Base-by-base conservation (phyloP, 2,113 vertebrate genomes). In the Taurulus bubalis region DNA sequence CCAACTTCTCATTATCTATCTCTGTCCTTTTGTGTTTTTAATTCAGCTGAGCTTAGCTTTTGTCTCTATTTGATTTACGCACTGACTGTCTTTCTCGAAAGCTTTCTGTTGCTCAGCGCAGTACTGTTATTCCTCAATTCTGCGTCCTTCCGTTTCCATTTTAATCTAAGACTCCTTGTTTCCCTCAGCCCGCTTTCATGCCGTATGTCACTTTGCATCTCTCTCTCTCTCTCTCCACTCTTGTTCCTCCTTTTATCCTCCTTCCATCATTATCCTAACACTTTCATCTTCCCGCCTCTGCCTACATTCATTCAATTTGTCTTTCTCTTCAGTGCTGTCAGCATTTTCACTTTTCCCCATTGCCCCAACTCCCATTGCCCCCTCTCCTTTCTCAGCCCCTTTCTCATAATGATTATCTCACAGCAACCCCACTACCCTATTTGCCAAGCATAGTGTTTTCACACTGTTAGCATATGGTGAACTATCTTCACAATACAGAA, bases 381-480 rank as follows among this genome's bases (percentile, higher is more conserved):
- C 30, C 20, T 64, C 68, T 72, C n/a, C n/a, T 20, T 72, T 71
- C 63, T 60, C 58, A 26, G 49, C 22, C 9, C 15, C 49, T 26
- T 45, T 51, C 59, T 71, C 26, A 69, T 85, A 51, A 78, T 86
- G 63, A 83, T 84, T 82, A 75, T 66, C 77, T 72, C 69, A 64
- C 53, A 76, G 76, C 69, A 53, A 84, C 66, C 58, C 63, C 64
- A 63, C 68, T 26, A 34, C 64, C 20, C 12, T 75, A 80, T 80
- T 74, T 81, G 47, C 70, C 59, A 84, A 77, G 53, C 28, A 3
- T 20, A 3, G 47, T 73, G 73, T 82, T 85, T 87, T 82, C 38
- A 60, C 58, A 75, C 49, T 64, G 62, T 74, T 70, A 80, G 85
- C 91, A 89, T 90, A 85, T 81, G 84, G 89, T 71, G 71, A 85